Evolutionary conservation across 1,140 invertebrate species (phyloP), one percentile per base, ranked within the genome.

Genomic region (Riptortus pedestris): DNA sequence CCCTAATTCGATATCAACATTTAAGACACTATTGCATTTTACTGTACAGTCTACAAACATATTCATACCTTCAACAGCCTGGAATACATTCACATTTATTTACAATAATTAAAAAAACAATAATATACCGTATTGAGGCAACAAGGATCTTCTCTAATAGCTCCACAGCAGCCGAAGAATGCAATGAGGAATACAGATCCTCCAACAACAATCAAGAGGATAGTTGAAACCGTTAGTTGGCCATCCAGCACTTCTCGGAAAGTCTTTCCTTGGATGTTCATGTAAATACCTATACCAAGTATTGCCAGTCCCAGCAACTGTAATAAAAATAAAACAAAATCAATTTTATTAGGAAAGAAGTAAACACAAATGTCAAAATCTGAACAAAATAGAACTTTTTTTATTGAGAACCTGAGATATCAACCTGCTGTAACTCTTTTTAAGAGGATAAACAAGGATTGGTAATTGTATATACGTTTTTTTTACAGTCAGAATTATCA

Each of bases 111-210:
- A n/a, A n/a, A n/a, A n/a, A n/a, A n/a, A n/a, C n/a, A n/a, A n/a
- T n/a, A n/a, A n/a, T 47, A 20, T 22, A 88, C 86, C 26, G 87
- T 90, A 18, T 88, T 81, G 47, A 92, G 85, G 88, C 92, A 90
- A 76, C 88, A 91, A 68, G 88, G 84, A 71, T 86, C 90, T 74
- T 93, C 90, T 70, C 87, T 87, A 2, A 90, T 77, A 16, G 90
- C 90, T 20, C 90, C 91, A 68, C 89, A 93, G 75, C 90, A 93
- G 66, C 91, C 91, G 66, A 93, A 86, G 78, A 92, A 91, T 28
- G 89, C 87, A 16, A 91, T 85, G 51, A 91, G 78, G 71, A 91
- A 88, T 69, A 91, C 85, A 51, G 90, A 81, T n/a, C 85, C 74
- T 27, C 89, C 90, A n/a, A 91, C 84, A 18, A 57, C 60, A 7